Evolutionary conservation across 2,797 vertebrate genomes (phyloP).

Genomic region (Muscicapa comitata): DNA sequence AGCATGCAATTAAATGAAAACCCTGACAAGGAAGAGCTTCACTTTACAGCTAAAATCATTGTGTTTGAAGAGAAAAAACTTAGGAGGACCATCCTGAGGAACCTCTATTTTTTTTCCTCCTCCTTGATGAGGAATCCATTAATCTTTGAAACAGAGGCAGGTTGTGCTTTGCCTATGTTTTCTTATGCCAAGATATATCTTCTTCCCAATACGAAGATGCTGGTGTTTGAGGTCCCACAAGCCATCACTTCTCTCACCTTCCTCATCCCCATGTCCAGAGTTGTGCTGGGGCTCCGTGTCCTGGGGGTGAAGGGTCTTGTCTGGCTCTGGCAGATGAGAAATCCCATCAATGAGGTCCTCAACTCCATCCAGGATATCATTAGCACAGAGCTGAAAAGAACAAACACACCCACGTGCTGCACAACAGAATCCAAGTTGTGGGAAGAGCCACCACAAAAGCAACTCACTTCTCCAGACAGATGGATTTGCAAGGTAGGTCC

Average conservation of each 20-base stretch:
- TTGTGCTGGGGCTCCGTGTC: constrained; percentile 81
- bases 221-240: background rate
- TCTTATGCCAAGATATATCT: background rate
- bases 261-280: constrained; percentile 73
- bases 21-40: background rate
- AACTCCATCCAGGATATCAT: constrained; percentile 81
- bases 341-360: constrained; percentile 91
- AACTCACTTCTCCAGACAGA: background rate
- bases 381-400: constrained; percentile 87
- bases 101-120: background rate
- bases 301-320: constrained; percentile 83
- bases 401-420: background rate
- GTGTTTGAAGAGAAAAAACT: background rate
- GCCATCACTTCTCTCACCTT: constrained; percentile 72
- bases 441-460: background rate
- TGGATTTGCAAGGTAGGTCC: background rate
- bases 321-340: constrained; percentile 84
- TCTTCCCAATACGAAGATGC: background rate
- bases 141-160: background rate
- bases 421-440: background rate
- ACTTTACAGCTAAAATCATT: background rate
- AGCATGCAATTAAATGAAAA: background rate
- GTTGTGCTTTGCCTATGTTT: background rate
- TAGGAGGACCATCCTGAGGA: background rate
- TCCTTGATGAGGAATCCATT: background rate